Percentiles rank a stretch among this genome's conserved stretches.
Conservation (phyloP, 2,113 vertebrate species). For the Mellivora capensis region DNA sequence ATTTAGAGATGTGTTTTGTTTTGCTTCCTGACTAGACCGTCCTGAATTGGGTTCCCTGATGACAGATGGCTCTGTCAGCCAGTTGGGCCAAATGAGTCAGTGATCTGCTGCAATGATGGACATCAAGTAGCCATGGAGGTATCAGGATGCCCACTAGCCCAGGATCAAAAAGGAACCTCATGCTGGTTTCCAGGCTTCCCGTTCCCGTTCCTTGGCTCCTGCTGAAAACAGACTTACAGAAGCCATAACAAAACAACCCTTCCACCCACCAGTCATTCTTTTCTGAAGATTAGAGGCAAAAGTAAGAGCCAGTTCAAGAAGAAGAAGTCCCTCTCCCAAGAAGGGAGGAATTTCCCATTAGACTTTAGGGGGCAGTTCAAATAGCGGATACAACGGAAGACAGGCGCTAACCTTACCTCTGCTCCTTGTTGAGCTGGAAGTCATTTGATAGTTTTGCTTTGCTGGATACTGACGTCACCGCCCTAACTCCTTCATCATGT, state of each 20-base stretch:
- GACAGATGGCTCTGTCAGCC: neutral
- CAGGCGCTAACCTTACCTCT: neutral
- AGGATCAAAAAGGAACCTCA: neutral
- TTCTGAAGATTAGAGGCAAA: neutral
- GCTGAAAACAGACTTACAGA: neutral
- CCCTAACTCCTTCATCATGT: neutral
- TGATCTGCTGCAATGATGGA: neutral
- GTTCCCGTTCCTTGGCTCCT: neutral
- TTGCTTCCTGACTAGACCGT: neutral
- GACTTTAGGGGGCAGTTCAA: neutral
- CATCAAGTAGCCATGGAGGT: neutral
- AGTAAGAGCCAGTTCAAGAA: neutral
- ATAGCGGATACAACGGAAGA: accelerated
- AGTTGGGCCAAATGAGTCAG: conserved; percentile 11
- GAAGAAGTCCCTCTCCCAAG: neutral
- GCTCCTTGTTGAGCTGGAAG: neutral
- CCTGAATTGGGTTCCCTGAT: conserved; percentile 11
- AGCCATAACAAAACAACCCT: neutral
- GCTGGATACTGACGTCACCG: accelerated
- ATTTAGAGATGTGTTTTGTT: neutral
- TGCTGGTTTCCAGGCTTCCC: neutral
- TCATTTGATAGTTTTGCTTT: neutral
- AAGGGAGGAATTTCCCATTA: neutral
- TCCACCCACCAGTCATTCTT: neutral
- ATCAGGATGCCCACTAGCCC: neutral